A percentile compares a stretch with the other conserved stretches of the same genome.
These are phyloP conservation scores for Anguilla marmorata DNA, from an alignment of 2,797 vertebrate genomes.

Conservation along the genomic window DNA sequence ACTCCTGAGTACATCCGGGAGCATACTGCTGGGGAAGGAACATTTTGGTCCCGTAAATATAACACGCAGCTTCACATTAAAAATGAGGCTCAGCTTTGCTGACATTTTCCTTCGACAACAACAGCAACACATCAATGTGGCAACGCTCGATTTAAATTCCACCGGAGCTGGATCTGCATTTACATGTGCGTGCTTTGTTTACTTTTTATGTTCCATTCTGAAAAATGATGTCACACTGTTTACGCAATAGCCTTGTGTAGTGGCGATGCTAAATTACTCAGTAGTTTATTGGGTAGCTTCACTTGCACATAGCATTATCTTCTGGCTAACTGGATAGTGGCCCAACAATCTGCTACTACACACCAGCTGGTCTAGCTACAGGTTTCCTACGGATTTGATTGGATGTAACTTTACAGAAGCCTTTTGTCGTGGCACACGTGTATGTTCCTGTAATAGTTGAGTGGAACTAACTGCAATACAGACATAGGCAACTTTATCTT, in stretches of 20 bases:
- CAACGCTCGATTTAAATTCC: not conserved
- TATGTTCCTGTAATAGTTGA: not conserved
- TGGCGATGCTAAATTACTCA: not conserved
- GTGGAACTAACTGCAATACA: not conserved
- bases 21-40: no score
- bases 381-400: not conserved
- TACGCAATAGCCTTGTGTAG: not conserved
- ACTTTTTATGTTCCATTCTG: not conserved
- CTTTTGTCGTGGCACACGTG: not conserved
- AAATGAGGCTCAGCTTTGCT: no score
- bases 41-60: no score
- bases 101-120: no score
- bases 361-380: not conserved
- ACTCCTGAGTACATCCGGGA: no score
- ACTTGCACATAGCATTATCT: not conserved
- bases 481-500: not conserved
- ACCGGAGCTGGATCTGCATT: not conserved
- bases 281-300: not conserved
- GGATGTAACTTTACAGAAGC: not conserved
- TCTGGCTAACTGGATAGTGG: not conserved
- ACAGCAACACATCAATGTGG: no score
- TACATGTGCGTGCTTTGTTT: not conserved
- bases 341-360: not conserved
- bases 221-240: not conserved
- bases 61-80: no score